Evolutionary conservation across 1,140 invertebrate species (phyloP), one percentile per base, ranked within the genome.

Genomic region (Hormaphis cornu): DNA sequence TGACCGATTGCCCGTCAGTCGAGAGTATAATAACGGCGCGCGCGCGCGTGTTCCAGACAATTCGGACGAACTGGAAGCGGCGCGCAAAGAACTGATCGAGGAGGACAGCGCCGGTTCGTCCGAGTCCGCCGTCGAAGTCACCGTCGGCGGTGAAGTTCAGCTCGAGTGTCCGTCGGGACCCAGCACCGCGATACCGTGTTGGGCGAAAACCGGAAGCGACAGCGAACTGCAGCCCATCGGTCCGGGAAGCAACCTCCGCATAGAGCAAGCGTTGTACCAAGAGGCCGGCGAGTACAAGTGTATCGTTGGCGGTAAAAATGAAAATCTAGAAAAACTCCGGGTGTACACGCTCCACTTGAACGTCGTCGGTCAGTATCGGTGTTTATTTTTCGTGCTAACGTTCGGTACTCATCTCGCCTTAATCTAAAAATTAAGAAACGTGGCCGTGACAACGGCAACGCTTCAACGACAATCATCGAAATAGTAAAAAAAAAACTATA

Each of bases 61-160:
- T 30, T 20, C 46, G 22, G 24, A 66, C 6, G 61, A 66, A 8
- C 44, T 66, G 8, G 61, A 66, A 24, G 18, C 44, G 16, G 46
- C 42, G 1, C 70, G 56, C 1, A 61, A 71, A 54, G 70, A 71
- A 44, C 33, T 82, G 71, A 71, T 71, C 26, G 72, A 73, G 42
- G 72, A 74, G 53, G 72, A 77, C 16, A 78, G 79, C 71, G 77
- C 78, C 16, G 79, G 79, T 50, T 78, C 77, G n/a, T 70, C 79
- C 48, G 81, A 80, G 69, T 80, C 79, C 2, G 79, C 80, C 52
- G 75, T 89, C 71, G 89, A 92, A 74, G 89, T 91, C 14, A 86
- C 87, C 48, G 81, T 93, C 20, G 90, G 90, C 28, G 90, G 89
- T 10, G 88, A 88, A 42, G 89, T 92, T 4, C 89, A 89, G 56